Percentiles rank a stretch among this genome's conserved stretches.
phyloP scores from a whole-genome alignment of 2,113 vertebrate genomes.

The Psophia crepitans region DNA sequence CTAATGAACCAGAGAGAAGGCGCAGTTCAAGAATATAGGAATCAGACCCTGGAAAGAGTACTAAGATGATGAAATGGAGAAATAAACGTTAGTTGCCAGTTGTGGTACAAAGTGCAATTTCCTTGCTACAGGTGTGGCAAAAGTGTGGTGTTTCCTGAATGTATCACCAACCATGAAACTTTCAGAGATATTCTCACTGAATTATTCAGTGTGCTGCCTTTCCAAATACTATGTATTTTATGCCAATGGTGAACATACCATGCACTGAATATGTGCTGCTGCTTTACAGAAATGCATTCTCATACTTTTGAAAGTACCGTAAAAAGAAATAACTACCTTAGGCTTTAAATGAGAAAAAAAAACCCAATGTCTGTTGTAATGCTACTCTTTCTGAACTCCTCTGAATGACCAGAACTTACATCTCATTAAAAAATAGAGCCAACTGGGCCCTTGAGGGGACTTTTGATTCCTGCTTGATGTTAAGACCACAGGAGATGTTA shows the following conservation, averaged over 20 bases:
- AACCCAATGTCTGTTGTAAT: fast-evolving
- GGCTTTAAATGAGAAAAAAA: neutral
- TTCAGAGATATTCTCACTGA: neutral
- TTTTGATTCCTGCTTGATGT: neutral
- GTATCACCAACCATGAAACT: neutral
- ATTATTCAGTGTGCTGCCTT: slow-evolving; percentile 35
- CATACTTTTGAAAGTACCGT: neutral
- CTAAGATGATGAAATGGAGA: neutral
- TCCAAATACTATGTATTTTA: neutral
- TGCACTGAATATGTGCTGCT: neutral
- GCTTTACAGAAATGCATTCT: neutral
- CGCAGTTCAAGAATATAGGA: neutral
- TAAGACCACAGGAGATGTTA: neutral
- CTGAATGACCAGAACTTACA: neutral
- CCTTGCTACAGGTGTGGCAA: neutral
- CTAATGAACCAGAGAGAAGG: neutral
- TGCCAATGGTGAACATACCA: neutral
- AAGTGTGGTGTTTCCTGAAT: neutral
- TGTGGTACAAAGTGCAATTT: neutral
- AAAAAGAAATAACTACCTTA: neutral
- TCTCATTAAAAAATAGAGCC: neutral
- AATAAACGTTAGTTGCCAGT: neutral
- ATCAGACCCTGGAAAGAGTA: neutral
- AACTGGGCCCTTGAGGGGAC: neutral
- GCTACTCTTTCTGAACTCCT: neutral